Evolutionary conservation across 2,113 vertebrate genomes (phyloP), one percentile per base, ranked within the genome.

Genomic region (Phaethornis superciliosus): DNA sequence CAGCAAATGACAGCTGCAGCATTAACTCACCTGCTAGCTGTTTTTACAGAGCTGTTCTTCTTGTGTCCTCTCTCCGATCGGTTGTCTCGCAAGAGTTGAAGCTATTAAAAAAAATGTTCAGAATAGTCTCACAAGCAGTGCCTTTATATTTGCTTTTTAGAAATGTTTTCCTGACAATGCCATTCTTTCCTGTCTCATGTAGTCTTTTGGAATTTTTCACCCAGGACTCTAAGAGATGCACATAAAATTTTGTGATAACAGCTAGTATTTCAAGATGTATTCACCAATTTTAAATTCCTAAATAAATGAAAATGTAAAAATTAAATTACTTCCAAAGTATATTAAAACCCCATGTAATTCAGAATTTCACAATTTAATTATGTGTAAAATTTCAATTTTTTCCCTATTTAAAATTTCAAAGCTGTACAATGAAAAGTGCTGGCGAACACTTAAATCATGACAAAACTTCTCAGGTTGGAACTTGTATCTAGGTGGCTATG

Each of bases 41-140:
- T 99, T 98, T 99, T 99, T 55, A 98, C 98, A 4, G 99, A 99
- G 86, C 98, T 99, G 97, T 95, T 99, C 94, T 99, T 99, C 96
- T 98, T 98, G 96, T 99, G 99, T 28, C 99, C 99, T 97, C 98
- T 97, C 85, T 99, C 99, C 0, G 98, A 97, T 65, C 98, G 98
- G 47, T 98, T 97, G 89, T 99, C 99, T 97, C 99, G 98, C 93
- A 99, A 97, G 81, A 99, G 98, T 12, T 98, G 97, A 95, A 98
- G 97, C 98, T 98, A 74, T 54, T 85, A 37, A 62, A 85, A 80
- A 93, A 12, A 18, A 55, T 2, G 44, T 93, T 87, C 82, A 93
- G 64, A 96, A 93, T 19, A 67, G 56, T 94, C 51, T 71, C n/a
- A 92, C 44, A 95, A 95, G 90, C 52, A 93, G 78, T 80, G 42